Percentiles rank a stretch among this genome's conserved stretches.
Evolutionary conservation across 1,140 invertebrate species (phyloP).

Genomic region (Asbolus verrucosus): DNA sequence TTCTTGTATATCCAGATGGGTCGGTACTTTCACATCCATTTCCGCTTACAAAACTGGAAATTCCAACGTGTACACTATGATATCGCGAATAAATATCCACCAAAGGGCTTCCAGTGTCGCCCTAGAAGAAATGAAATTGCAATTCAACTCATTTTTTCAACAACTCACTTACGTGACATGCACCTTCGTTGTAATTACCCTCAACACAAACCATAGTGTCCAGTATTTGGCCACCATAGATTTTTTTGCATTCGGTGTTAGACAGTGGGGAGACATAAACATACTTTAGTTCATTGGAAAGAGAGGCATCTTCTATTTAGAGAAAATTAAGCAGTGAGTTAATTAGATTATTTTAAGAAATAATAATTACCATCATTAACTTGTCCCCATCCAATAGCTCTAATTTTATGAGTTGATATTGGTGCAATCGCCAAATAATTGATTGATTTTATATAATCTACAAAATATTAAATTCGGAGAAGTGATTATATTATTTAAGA

Average conservation of each 20-base stretch:
- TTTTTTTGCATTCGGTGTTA: not conserved
- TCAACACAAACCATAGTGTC: conserved; percentile 27
- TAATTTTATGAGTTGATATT: not conserved
- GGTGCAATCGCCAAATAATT: conserved; percentile 22
- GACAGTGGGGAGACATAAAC: not conserved
- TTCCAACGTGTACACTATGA: not conserved
- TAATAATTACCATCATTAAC: conserved; percentile 6
- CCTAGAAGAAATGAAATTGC: not conserved
- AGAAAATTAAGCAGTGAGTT: not conserved
- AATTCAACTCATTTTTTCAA: conserved; percentile 1
- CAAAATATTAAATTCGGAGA: too few relatives aligned
- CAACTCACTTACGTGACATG: conserved; percentile 5
- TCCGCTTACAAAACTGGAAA: conserved; percentile 26
- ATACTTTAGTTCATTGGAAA: not conserved
- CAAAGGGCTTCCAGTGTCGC: conserved; percentile 7
- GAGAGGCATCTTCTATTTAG: not conserved
- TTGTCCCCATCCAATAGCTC: conserved; percentile 18
- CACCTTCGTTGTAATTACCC: conserved; percentile 22
- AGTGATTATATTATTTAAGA: too few relatives aligned
- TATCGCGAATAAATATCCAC: not conserved
- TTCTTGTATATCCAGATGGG: conserved; percentile 18
- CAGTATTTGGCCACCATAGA: conserved; percentile 1
- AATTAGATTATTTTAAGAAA: too few relatives aligned
- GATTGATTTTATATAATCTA: conserved; percentile 15
- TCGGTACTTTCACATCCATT: conserved; percentile 25